Base-by-base conservation (phyloP, 2,888 invertebrate genomes). In the Melieria picta region DNA sequence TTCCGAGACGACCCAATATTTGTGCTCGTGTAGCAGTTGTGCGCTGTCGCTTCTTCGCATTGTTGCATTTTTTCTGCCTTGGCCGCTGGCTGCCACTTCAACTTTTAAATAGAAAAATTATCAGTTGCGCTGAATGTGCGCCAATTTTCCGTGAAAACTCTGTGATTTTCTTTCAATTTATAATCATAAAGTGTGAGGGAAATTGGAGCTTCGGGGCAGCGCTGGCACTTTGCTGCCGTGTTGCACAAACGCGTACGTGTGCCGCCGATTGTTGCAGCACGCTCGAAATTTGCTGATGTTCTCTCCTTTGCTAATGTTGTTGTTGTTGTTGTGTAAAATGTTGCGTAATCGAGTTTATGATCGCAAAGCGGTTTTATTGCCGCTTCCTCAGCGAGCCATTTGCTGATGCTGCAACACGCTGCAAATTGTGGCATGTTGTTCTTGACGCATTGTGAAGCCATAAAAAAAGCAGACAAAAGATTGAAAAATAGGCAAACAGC, bases 161-260 rank as follows among this genome's bases (percentile, higher is more conserved):
- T 56, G 65, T 65, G 71, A 71, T 66, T 58, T 66, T 62, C 66
- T 47, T 66, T 66, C 71, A 62, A 71, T 65, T 71, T 62, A 61
- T 65, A 61, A 68, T 69, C 63, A 11, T 16, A 56, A 65, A 71
- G 71, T 66, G 71, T 71, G 71, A 71, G 65, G 60, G 65, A 61
- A 71, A 65, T 71, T 71, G 65, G 56, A 71, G 60, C 66, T 71
- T 43, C 43, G 52, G 16, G 11, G 48, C n/a, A n/a, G 10, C 46
- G 11, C 50, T 68, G 56, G 47, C 60, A n/a, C 52, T 11, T 52
- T 52, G n/a, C n/a, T 52, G 11, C 9, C 9, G 13, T 52, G 5
- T 9, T 52, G 5, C 9, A 11, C 57, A 66, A 30, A 11, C 52
- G 11, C 9, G n/a, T 52, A 11, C 52, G 11, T 5, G 7, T 10